These are phyloP conservation scores for Syngnathus floridae DNA, from an alignment of 2,113 vertebrate species.

Conservation along the genomic window DNA sequence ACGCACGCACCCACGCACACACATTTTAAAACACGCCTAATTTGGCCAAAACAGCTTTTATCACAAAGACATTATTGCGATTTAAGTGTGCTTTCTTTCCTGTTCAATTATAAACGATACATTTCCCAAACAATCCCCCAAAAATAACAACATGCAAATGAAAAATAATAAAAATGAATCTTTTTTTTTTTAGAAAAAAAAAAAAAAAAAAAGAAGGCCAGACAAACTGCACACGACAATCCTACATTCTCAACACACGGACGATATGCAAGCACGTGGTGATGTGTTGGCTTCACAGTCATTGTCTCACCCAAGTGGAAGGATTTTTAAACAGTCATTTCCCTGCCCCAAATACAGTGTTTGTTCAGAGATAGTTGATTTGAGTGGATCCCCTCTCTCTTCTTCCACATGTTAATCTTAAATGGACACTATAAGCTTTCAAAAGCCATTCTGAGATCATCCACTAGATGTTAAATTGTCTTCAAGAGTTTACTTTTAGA, in stretches of 20 bases:
- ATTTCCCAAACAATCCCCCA: slow-evolving; percentile 54
- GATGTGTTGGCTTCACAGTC: slow-evolving; percentile 61
- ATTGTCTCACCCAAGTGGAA: slow-evolving; percentile 32
- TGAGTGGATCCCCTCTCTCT: slow-evolving; percentile 31
- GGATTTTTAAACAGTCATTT: slow-evolving; percentile 45
- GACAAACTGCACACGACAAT: slow-evolving; percentile 54
- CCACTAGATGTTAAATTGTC: slow-evolving; percentile 20
- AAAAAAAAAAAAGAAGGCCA: slow-evolving; percentile 22
- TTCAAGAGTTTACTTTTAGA: slow-evolving; percentile 21
- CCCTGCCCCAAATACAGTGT: slow-evolving; percentile 37
- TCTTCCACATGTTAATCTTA: slow-evolving; percentile 26
- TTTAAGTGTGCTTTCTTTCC: slow-evolving; percentile 78
- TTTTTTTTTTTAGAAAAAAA: background rate
- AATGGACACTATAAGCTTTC: slow-evolving; percentile 24
- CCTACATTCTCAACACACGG: slow-evolving; percentile 61
- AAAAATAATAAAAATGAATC: slow-evolving; percentile 43
- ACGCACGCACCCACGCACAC: slow-evolving; percentile 32
- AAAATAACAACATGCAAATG: slow-evolving; percentile 68
- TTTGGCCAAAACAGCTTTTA: slow-evolving; percentile 6
- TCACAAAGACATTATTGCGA: slow-evolving; percentile 77
- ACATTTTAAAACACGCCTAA: slow-evolving; percentile 24
- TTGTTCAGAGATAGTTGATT: slow-evolving; percentile 40
- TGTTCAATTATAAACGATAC: slow-evolving; percentile 52
- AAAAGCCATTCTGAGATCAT: slow-evolving; percentile 36
- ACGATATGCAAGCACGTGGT: slow-evolving; percentile 48